A percentile compares a stretch with the other conserved stretches of the same genome.
phyloP scores from a whole-genome alignment of 1,140 invertebrate species.

The Temnothorax nylanderi region DNA sequence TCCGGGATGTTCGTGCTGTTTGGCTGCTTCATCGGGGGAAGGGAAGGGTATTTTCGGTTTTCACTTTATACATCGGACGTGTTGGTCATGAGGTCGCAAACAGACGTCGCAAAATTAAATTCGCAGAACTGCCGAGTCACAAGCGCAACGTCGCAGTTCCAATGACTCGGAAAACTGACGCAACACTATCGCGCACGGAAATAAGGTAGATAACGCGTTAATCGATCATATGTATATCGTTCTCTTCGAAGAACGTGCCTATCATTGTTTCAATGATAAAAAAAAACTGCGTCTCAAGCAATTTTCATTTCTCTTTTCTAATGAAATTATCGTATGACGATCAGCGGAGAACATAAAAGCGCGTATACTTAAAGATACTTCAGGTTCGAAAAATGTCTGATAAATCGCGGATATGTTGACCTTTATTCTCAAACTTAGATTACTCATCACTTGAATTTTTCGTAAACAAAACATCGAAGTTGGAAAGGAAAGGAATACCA shows the following conservation, averaged over 20 bases:
- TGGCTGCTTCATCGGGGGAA: background rate
- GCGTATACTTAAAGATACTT: background rate
- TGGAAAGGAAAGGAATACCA: background rate
- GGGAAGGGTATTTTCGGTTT: background rate
- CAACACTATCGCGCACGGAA: background rate
- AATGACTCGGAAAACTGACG: background rate
- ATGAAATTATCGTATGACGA: no score
- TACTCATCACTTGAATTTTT: background rate
- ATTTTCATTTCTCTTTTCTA: background rate
- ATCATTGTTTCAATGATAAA: background rate
- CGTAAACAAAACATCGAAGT: background rate
- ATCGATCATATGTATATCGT: background rate
- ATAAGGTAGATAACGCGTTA: background rate
- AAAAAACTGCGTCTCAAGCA: background rate
- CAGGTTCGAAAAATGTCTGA: background rate
- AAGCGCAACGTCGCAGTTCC: background rate
- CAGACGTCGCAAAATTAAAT: conserved; percentile 3
- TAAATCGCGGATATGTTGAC: background rate
- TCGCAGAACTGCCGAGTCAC: conserved; percentile 19
- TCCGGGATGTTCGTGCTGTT: background rate
- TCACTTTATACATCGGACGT: background rate
- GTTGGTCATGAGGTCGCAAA: background rate
- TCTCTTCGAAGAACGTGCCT: background rate
- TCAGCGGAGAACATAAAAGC: background rate
- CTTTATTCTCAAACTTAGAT: background rate